phyloP scores from a whole-genome alignment of 1,140 invertebrate genomes.

The Trypoxylus dichotomus region DNA sequence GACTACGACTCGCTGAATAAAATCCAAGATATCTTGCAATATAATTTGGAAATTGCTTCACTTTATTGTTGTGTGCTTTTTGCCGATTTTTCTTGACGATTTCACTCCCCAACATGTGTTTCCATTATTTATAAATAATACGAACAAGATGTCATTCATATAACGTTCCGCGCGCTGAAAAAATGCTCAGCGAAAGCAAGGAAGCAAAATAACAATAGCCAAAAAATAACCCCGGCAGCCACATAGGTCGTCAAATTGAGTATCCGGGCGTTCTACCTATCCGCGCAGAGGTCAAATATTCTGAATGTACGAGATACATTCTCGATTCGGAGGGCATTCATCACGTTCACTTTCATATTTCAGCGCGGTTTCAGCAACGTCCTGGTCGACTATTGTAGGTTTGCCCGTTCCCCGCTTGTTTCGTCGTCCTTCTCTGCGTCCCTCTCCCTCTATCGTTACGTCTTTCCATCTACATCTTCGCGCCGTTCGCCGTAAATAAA shows the following conservation, averaged over 20 bases:
- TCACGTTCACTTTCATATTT: constrained; percentile 23
- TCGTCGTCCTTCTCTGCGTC: neutral
- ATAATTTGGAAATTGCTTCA: too few relatives aligned
- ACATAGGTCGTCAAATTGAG: constrained; percentile 16
- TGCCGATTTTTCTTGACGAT: neutral
- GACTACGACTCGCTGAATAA: too few relatives aligned
- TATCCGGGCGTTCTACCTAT: neutral
- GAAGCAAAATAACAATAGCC: neutral
- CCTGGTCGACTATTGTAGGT: neutral
- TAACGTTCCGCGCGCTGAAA: neutral
- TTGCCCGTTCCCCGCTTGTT: neutral
- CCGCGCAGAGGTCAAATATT: constrained; percentile 7
- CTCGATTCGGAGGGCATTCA: neutral
- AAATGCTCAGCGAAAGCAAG: neutral
- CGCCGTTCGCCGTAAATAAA: constrained; percentile 7
- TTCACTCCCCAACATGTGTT: neutral
- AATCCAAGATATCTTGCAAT: too few relatives aligned
- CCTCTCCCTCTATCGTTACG: neutral
- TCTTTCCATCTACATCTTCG: neutral
- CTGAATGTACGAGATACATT: constrained; percentile 7
- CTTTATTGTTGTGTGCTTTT: too few relatives aligned
- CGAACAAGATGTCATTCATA: neutral
- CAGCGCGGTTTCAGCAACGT: constrained; percentile 14
- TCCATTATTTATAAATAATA: neutral
- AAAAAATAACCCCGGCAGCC: neutral